Conservation (phyloP, 2,888 invertebrate species). For the Acronicta alni region DNA sequence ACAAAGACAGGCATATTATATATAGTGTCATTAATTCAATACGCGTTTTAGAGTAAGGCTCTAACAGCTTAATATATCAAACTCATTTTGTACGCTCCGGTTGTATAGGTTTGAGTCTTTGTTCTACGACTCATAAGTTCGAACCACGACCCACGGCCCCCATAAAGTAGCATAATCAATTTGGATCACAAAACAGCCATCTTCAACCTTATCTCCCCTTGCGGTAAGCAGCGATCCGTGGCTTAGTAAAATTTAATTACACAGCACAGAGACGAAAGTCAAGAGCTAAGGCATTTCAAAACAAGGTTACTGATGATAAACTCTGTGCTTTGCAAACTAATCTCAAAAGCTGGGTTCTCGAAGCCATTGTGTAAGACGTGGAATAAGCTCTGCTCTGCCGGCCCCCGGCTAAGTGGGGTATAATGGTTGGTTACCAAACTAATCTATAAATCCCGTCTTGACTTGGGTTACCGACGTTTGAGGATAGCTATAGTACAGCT, state of each 20-base stretch:
- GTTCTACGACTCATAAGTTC: too few relatives aligned
- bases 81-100: too few relatives aligned
- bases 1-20: too few relatives aligned
- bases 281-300: slow-evolving; percentile 46
- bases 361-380: slow-evolving; percentile 57
- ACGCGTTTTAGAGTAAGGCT: too few relatives aligned
- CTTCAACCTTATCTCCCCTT: slow-evolving; percentile 33
- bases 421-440: slow-evolving; percentile 60
- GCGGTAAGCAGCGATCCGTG: slow-evolving; percentile 28
- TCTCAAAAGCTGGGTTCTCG: slow-evolving; percentile 52
- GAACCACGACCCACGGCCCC: background rate
- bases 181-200: slow-evolving; percentile 11
- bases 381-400: slow-evolving; percentile 57
- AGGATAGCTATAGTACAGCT: slow-evolving; percentile 24
- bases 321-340: slow-evolving; percentile 52
- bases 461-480: slow-evolving; percentile 53
- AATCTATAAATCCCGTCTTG: slow-evolving; percentile 61
- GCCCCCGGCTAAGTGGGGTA: slow-evolving; percentile 57
- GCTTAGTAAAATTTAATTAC: slow-evolving; percentile 50
- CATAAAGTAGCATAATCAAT: slow-evolving; percentile 11
- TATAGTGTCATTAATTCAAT: too few relatives aligned
- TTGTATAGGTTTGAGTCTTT: too few relatives aligned
- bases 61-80: too few relatives aligned
- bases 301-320: slow-evolving; percentile 51
- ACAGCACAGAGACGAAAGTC: slow-evolving; percentile 31